phyloP scores from a whole-genome alignment of 1,140 invertebrate species.

The Popillia japonica region DNA sequence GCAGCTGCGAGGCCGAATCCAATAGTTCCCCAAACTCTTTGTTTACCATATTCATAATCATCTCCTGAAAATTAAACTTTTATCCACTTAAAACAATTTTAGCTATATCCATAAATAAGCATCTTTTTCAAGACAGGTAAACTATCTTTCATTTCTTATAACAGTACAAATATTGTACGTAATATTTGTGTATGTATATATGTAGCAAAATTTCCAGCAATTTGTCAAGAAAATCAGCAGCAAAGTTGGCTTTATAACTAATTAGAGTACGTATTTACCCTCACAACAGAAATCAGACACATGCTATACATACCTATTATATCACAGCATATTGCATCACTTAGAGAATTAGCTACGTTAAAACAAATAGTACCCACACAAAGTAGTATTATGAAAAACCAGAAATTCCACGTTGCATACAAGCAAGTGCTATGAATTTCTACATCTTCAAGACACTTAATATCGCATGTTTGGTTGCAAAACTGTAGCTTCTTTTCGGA shows the following conservation, averaged over 20 bases:
- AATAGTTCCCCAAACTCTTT: conserved; percentile 81
- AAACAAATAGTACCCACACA: conserved; percentile 77
- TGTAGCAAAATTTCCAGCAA: too few species aligned
- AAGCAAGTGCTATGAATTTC: conserved; percentile 44
- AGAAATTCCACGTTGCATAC: conserved; percentile 65
- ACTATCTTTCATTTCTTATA: too few species aligned
- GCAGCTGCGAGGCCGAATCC: conserved; percentile 77
- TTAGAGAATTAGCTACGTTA: conserved; percentile 79
- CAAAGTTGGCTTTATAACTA: too few species aligned
- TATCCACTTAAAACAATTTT: too few species aligned
- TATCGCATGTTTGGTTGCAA: conserved; percentile 26
- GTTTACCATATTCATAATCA: conserved; percentile 75
- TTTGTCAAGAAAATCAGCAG: too few species aligned
- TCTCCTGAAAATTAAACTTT: conserved; percentile 58
- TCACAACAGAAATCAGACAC: too few species aligned
- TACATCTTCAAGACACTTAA: conserved; percentile 43
- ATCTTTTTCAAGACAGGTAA: too few species aligned
- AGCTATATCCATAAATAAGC: too few species aligned
- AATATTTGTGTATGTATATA: too few species aligned
- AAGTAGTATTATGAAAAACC: conserved; percentile 76
- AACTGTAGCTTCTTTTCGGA: not conserved
- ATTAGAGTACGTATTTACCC: too few species aligned
- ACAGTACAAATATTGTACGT: too few species aligned
- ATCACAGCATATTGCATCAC: conserved; percentile 84
- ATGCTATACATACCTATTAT: conserved; percentile 72